These are phyloP conservation scores for Catharus bicknelli DNA, from an alignment of 2,113 vertebrate species.

Conservation along the genomic window DNA sequence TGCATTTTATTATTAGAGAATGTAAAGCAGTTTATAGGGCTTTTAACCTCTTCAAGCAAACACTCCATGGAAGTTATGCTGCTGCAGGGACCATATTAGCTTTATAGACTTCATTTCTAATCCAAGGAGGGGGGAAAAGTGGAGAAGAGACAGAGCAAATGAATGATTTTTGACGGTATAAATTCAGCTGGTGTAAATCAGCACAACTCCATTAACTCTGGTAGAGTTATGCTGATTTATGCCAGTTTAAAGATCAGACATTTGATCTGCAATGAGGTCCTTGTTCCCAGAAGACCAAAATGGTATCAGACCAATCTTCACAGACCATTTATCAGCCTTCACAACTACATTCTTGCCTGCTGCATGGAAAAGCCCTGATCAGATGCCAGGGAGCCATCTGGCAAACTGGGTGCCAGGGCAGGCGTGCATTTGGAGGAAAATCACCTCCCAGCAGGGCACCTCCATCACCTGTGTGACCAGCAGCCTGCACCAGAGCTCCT, in stretches of 20 bases:
- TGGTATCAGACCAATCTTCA: not conserved
- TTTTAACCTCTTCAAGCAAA: slow-evolving; percentile 81
- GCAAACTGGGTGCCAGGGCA: not conserved
- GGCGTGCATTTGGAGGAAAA: not conserved
- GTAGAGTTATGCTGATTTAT: slow-evolving; percentile 12
- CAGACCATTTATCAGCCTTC: slow-evolving; percentile 16
- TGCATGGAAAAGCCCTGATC: not conserved
- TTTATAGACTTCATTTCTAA: slow-evolving; percentile 68
- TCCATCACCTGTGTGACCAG: not conserved
- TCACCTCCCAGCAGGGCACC: not conserved
- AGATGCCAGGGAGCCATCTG: not conserved
- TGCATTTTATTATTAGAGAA: slow-evolving; percentile 82
- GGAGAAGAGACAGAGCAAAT: slow-evolving; percentile 23
- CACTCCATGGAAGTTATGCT: slow-evolving; percentile 76
- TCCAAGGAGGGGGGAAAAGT: slow-evolving; percentile 13
- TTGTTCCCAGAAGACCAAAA: not conserved
- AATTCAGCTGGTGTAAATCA: slow-evolving; percentile 48
- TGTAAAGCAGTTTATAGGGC: slow-evolving; percentile 75
- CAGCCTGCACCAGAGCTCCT: not conserved
- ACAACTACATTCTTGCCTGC: not conserved
- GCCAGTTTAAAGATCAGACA: slow-evolving; percentile 9
- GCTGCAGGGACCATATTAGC: slow-evolving; percentile 68
- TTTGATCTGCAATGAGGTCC: slow-evolving; percentile 6
- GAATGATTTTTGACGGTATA: not conserved
- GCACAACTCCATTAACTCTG: slow-evolving; percentile 4